Evolutionary conservation across 2,113 vertebrate species (phyloP).

Genomic region (Paramormyrops kingsleyae): DNA sequence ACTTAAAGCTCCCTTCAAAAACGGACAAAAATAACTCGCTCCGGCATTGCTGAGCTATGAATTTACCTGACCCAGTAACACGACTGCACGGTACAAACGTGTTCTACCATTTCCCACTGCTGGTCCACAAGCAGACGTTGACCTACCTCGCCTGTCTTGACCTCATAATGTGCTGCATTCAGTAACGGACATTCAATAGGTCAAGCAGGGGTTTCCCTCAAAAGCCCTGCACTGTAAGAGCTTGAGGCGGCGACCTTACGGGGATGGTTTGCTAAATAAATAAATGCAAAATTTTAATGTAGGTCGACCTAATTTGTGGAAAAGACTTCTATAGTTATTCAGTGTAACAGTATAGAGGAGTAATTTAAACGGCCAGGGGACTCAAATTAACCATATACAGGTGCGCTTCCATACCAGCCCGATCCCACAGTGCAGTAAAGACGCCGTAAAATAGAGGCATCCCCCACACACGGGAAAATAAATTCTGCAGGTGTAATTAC

Average conservation of each 20-base stretch:
- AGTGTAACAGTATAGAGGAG: background rate
- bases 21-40: slow-evolving; percentile 26
- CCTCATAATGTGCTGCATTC: background rate
- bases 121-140: background rate
- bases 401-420: background rate
- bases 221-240: background rate
- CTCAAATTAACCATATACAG: background rate
- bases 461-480: background rate
- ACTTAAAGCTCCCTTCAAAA: slow-evolving; percentile 35
- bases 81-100: background rate
- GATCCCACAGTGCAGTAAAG: background rate
- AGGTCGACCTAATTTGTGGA: background rate
- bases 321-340: background rate
- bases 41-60: background rate
- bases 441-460: background rate
- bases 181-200: background rate
- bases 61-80: slow-evolving; percentile 6
- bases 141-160: background rate
- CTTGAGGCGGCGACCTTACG: background rate
- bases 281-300: background rate
- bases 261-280: background rate
- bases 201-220: background rate
- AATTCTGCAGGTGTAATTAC: background rate
- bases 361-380: background rate
- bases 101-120: background rate